Percentiles rank a stretch among this genome's conserved stretches.
Conservation (phyloP, 2,888 invertebrate species). For the Tethea ocularis region DNA sequence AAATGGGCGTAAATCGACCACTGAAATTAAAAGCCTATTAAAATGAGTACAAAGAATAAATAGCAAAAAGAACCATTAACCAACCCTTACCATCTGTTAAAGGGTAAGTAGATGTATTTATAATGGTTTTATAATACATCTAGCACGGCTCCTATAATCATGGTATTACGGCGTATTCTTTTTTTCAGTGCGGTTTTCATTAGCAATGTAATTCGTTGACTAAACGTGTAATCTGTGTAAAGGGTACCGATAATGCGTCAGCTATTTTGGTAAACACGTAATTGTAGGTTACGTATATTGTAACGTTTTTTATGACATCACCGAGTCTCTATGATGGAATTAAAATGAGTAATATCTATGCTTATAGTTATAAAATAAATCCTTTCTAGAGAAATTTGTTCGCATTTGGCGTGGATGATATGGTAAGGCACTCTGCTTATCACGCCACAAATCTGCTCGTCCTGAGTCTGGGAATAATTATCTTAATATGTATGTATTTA, state of each 20-base stretch:
- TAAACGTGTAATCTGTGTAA: conserved; percentile 68
- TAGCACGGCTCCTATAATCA: conserved; percentile 69
- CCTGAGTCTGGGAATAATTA: no score
- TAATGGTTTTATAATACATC: conserved; percentile 75
- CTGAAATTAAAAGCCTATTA: conserved; percentile 59
- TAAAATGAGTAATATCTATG: not conserved
- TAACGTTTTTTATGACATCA: conserved; percentile 14
- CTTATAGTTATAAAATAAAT: no score
- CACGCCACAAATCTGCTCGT: no score
- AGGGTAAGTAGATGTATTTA: conserved; percentile 77
- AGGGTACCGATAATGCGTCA: conserved; percentile 53
- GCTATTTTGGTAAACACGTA: conserved; percentile 65
- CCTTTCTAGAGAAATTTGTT: no score
- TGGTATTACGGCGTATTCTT: conserved; percentile 68
- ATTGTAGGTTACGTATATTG: conserved; percentile 59
- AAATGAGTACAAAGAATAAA: conserved; percentile 53
- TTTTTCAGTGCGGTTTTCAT: conserved; percentile 80
- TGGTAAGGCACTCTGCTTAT: no score
- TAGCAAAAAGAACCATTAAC: conserved; percentile 58
- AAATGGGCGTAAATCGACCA: conserved; percentile 29
- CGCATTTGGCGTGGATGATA: no score
- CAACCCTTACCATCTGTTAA: conserved; percentile 54
- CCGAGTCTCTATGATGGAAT: not conserved
- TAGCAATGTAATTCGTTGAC: conserved; percentile 60
- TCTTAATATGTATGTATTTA: no score